These are phyloP conservation scores for Drosophila mimetica DNA, from an alignment of 2,888 invertebrate genomes.

Conservation along the genomic window DNA sequence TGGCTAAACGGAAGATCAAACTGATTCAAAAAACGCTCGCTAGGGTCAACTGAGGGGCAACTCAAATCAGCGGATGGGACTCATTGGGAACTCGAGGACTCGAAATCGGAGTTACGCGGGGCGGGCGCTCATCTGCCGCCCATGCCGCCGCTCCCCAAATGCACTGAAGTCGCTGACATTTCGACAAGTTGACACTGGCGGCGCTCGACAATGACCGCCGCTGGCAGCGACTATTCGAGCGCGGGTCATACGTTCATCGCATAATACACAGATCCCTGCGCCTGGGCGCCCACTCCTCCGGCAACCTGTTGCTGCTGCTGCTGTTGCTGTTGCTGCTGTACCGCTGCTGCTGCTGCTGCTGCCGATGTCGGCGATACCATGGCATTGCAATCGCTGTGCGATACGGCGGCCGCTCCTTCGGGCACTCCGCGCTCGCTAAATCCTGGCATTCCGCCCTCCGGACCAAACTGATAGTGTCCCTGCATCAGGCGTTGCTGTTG, in stretches of 20 bases:
- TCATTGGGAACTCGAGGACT: constrained; percentile 31
- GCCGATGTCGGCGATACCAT: constrained; percentile 74
- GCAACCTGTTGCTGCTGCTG: constrained; percentile 57
- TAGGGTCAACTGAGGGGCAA: constrained; percentile 61
- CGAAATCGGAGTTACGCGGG: neutral
- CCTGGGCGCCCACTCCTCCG: constrained; percentile 55
- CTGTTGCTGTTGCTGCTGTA: constrained; percentile 55
- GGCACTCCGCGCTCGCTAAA: constrained; percentile 89
- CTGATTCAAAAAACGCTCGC: constrained; percentile 45
- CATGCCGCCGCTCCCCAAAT: constrained; percentile 63
- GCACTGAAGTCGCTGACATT: constrained; percentile 82
- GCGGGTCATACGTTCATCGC: constrained; percentile 94
- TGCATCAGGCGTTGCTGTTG: constrained; percentile 76
- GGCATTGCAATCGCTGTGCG: constrained; percentile 79
- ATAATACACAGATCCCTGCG: constrained; percentile 88
- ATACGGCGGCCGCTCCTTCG: constrained; percentile 89
- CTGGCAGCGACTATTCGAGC: constrained; percentile 83
- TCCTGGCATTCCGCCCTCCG: constrained; percentile 77
- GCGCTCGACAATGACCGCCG: constrained; percentile 82
- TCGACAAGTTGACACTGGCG: constrained; percentile 83
- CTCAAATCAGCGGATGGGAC: constrained; percentile 39
- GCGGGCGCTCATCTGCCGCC: constrained; percentile 57
- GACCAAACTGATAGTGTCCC: constrained; percentile 81
- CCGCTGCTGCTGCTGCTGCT: constrained; percentile 76
- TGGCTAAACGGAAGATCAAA: constrained; percentile 17